Percentiles rank a stretch among this genome's conserved stretches.
Evolutionary conservation across 2,888 invertebrate genomes (phyloP).

Genomic region (Mimas tiliae): DNA sequence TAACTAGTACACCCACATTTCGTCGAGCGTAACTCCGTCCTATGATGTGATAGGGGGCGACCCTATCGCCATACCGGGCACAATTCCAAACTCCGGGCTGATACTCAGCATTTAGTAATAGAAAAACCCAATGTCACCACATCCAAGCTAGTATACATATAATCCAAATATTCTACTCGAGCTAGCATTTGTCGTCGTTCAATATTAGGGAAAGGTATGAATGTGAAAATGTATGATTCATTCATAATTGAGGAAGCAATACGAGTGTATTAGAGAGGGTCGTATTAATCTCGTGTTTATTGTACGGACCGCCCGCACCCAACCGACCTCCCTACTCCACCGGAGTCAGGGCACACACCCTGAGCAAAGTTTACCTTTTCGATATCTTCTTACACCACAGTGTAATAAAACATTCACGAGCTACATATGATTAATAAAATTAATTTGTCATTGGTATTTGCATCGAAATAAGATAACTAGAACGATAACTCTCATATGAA

Average conservation of each 20-base stretch:
- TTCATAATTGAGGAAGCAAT: slow-evolving; percentile 23
- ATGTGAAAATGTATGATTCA: slow-evolving; percentile 7
- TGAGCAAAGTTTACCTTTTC: slow-evolving; percentile 7
- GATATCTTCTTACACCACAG: background rate
- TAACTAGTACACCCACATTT: no score
- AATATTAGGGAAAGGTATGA: slow-evolving; percentile 10
- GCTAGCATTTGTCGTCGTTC: background rate
- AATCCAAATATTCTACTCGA: background rate
- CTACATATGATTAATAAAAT: background rate
- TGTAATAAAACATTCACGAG: background rate
- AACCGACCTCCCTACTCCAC: background rate
- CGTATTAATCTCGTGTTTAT: slow-evolving; percentile 26
- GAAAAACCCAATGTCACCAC: no score
- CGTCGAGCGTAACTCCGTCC: no score
- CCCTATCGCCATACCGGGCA: no score
- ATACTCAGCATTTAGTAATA: no score
- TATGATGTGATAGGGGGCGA: no score
- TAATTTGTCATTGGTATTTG: no score
- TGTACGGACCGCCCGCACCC: slow-evolving; percentile 18
- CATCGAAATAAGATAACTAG: no score
- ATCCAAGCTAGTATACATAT: background rate
- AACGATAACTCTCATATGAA: no score
- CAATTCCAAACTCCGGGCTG: no score
- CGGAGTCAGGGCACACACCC: background rate
- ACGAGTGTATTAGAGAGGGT: slow-evolving; percentile 23